Percentiles rank a stretch among this genome's conserved stretches.
Conservation (phyloP, 1,140 invertebrate species). For the Neodiprion fabricii region DNA sequence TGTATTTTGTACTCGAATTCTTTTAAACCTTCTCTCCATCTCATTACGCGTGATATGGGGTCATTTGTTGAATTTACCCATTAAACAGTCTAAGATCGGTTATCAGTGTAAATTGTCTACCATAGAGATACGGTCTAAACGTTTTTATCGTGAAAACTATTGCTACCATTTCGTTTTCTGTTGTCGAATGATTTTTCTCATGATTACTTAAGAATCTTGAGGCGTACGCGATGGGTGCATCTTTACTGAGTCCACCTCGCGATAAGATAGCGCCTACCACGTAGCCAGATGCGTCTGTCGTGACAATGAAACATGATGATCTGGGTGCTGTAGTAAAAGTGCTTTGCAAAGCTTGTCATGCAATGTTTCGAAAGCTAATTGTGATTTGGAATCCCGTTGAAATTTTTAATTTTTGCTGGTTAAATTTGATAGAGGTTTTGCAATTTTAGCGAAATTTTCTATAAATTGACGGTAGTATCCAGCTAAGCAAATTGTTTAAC, state of each 20-base stretch:
- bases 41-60: constrained; percentile 24
- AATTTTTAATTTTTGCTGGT: constrained; percentile 30
- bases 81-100: constrained; percentile 54
- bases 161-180: constrained; percentile 23
- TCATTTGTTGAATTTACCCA: constrained; percentile 40
- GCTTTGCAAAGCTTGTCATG: constrained; percentile 22
- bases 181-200: constrained; percentile 53
- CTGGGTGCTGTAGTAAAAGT: constrained; percentile 31
- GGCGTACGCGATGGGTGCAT: constrained; percentile 41
- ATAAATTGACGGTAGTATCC: constrained; percentile 38
- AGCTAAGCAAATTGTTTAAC: constrained; percentile 33
- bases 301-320: constrained; percentile 14
- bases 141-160: constrained; percentile 45
- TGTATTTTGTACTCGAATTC: constrained; percentile 27
- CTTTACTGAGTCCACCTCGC: constrained; percentile 21
- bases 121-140: constrained; percentile 47
- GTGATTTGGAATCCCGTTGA: constrained; percentile 19
- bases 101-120: constrained; percentile 45
- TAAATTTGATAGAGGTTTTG: constrained; percentile 36
- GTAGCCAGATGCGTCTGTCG: no score
- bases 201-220: constrained; percentile 41
- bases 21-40: constrained; percentile 26
- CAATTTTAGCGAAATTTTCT: constrained; percentile 30
- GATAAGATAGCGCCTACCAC: no score
- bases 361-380: constrained; percentile 29